Percentiles rank a stretch among this genome's conserved stretches.
phyloP scores from a whole-genome alignment of 2,888 invertebrate species.

The Ichneumoninae sp. region DNA sequence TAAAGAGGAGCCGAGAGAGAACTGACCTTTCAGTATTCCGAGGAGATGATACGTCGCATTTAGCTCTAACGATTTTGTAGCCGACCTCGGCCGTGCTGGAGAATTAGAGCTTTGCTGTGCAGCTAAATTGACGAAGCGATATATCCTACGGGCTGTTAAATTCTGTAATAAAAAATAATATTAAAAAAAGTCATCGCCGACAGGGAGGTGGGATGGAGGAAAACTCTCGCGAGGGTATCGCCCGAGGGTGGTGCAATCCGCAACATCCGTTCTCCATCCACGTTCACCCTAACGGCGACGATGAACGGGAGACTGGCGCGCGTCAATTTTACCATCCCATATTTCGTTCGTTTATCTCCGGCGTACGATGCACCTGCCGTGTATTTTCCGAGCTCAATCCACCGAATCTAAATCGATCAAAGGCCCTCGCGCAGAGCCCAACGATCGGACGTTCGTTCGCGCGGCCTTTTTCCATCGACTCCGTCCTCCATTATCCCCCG shows the following conservation, averaged over 20 bases:
- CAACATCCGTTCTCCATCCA: constrained; percentile 18
- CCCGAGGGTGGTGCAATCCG: constrained; percentile 24
- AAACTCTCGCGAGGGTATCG: constrained; percentile 19
- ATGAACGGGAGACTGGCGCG: constrained; percentile 28
- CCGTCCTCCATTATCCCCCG: not conserved
- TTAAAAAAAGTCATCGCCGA: constrained; percentile 11
- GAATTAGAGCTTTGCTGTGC: not conserved
- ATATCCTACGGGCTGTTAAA: constrained; percentile 58
- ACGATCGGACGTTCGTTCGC: constrained; percentile 45
- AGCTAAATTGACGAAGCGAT: constrained; percentile 51
- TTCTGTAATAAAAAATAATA: constrained; percentile 40
- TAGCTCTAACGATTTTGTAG: not conserved
- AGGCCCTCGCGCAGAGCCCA: constrained; percentile 32
- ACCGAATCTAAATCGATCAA: constrained; percentile 64
- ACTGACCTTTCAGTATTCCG: no score
- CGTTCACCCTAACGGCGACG: constrained; percentile 29
- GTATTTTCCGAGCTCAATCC: constrained; percentile 63
- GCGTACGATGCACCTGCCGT: constrained; percentile 30
- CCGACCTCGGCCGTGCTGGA: not conserved
- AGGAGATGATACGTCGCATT: not conserved
- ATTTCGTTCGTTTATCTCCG: constrained; percentile 63
- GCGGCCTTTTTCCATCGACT: not conserved
- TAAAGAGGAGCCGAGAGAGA: no score
- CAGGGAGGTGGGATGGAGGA: not conserved
- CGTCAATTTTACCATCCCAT: constrained; percentile 56